Percentiles rank a stretch among this genome's conserved stretches.
phyloP scores from a whole-genome alignment of 2,797 vertebrate genomes.

The Chaenodraco wilsoni region DNA sequence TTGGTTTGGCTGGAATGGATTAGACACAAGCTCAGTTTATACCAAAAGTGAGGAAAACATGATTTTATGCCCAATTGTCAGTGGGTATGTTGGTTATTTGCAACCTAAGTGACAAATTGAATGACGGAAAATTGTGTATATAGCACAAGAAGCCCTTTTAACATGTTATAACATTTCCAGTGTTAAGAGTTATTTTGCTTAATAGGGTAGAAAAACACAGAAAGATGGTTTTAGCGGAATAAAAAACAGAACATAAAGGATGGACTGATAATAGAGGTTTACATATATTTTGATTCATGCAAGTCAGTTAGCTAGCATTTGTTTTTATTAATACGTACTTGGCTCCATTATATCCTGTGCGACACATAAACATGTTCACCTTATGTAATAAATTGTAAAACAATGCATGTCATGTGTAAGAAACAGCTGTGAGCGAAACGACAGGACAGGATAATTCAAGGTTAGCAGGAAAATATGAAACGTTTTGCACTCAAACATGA shows the following conservation, averaged over 20 bases:
- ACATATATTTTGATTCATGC: not conserved
- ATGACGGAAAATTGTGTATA: not conserved
- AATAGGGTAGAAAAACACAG: not conserved
- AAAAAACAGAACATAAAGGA: not conserved
- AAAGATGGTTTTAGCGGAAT: not conserved
- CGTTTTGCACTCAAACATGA: conserved; percentile 41
- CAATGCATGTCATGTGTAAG: not conserved
- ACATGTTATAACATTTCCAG: not conserved
- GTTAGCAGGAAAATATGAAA: conserved; percentile 37
- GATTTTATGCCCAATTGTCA: conserved; percentile 69
- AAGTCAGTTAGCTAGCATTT: not conserved
- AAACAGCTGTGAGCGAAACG: not conserved
- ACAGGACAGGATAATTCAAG: conserved; percentile 10
- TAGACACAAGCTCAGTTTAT: conserved; percentile 72
- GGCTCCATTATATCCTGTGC: not conserved
- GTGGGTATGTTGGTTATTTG: conserved; percentile 27
- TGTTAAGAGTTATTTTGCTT: not conserved
- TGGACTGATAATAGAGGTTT: not conserved
- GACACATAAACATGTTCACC: not conserved
- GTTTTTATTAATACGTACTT: not conserved
- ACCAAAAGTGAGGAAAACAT: conserved; percentile 37
- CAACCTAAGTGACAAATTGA: not conserved
- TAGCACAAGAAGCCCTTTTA: not conserved
- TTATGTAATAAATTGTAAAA: not conserved
- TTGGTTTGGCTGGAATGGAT: conserved; percentile 77